Percentiles rank a stretch among this genome's conserved stretches.
These are phyloP conservation scores for Microchrysa polita DNA, from an alignment of 2,888 invertebrate genomes.

Conservation along the genomic window DNA sequence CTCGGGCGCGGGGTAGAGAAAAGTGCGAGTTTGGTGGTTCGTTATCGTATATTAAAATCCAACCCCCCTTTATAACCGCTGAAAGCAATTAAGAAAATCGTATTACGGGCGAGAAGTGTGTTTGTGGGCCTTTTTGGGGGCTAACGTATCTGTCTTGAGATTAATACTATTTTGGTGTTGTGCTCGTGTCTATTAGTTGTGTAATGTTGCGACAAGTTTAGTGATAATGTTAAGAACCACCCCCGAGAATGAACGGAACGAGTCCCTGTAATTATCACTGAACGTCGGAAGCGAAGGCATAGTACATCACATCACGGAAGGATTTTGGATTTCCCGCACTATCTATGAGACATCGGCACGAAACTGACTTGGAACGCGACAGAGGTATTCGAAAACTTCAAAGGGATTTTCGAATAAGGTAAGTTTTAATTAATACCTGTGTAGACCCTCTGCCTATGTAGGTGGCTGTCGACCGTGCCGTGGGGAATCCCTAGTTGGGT, in stretches of 20 bases:
- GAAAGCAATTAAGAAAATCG: conserved; percentile 33
- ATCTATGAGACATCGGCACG: conserved; percentile 15
- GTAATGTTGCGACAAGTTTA: conserved; percentile 17
- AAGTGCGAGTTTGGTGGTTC: background rate
- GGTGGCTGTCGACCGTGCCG: no score
- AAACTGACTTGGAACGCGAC: conserved; percentile 18
- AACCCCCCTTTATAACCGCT: conserved; percentile 1
- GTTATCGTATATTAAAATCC: background rate
- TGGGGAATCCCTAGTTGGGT: no score
- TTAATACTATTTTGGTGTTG: conserved; percentile 19
- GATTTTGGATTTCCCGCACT: background rate
- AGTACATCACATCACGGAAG: background rate
- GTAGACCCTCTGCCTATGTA: conserved; percentile 1
- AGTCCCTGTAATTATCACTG: background rate
- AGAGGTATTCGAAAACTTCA: conserved; percentile 38
- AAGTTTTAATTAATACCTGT: conserved; percentile 40
- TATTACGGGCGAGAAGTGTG: conserved; percentile 34
- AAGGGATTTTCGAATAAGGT: conserved; percentile 38
- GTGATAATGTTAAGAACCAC: conserved; percentile 26
- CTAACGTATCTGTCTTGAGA: conserved; percentile 5
- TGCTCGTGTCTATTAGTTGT: conserved; percentile 22
- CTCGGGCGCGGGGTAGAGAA: background rate
- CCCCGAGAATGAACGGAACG: background rate
- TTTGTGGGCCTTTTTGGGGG: conserved; percentile 39
- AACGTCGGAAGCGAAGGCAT: background rate